Evolutionary conservation across 2,888 invertebrate species (phyloP), one percentile per base, ranked within the genome.

Genomic region (Euclidia mi): DNA sequence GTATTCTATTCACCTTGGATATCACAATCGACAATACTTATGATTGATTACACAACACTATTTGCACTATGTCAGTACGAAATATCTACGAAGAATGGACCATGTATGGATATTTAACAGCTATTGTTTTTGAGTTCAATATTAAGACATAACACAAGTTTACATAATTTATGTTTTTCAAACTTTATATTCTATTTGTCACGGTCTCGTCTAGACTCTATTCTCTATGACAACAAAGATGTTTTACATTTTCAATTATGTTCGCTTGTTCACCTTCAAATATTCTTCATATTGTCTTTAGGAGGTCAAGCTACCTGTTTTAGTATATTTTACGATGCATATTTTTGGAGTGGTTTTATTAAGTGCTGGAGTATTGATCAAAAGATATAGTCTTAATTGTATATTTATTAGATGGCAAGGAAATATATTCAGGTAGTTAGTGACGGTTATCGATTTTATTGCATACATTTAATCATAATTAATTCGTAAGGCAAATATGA

Each of bases 1-100:
- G 76, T 78, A 81, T 77, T 83, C 74, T 81, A 78, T 86, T 88
- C 82, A 88, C 87, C 89, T 90, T 88, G 86, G 71, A 74, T 69
- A 71, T 64, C 71, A 71, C 71, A 77, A 78, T 81, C 78, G 78
- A 79, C 79, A 78, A 76, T 70, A 70, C 66, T 25, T 59, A 79
- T 82, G 81, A 83, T 83, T 77, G 74, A 85, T 89, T 87, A 79
- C 84, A 72, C 81, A 89, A 88, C 79, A 68, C 72, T 84, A 76
- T 88, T 88, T 84, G 73, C 73, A 76, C 82, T 87, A 85, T 70
- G 20, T 1, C 7, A 25, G 20, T 25, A n/a, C n/a, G 20, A 20
- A 20, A 25, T 25, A 25, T 7, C 20, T 25, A 25, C n/a, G n/a
- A n/a, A n/a, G n/a, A n/a, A n/a, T n/a, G n/a, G n/a, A n/a, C n/a